These are phyloP conservation scores for Ctenoplectra terminalis DNA, from an alignment of 1,140 invertebrate species.

Conservation along the genomic window DNA sequence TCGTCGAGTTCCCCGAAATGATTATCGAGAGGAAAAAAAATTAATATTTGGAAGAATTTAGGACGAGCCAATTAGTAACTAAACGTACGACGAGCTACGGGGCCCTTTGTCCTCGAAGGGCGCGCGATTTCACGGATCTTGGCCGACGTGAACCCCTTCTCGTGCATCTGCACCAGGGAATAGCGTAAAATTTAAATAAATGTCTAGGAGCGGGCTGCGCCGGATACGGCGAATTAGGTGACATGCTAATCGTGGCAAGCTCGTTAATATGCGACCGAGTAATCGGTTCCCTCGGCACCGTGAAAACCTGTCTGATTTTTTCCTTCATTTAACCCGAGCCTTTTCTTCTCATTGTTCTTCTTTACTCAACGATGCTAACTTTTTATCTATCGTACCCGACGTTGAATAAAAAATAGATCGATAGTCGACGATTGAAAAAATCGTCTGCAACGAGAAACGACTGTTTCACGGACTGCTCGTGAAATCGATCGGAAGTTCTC, in stretches of 20 bases:
- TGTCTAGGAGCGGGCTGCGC: constrained; percentile 70
- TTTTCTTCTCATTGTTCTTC: too few relatives aligned
- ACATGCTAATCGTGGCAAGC: constrained; percentile 78
- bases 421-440: background rate
- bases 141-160: constrained; percentile 41
- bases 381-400: too few relatives aligned
- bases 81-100: constrained; percentile 5
- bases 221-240: constrained; percentile 77
- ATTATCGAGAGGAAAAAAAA: background rate
- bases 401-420: background rate
- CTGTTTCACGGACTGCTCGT: constrained; percentile 71
- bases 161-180: constrained; percentile 73
- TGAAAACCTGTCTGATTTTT: constrained; percentile 66
- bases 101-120: constrained; percentile 65
- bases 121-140: constrained; percentile 77
- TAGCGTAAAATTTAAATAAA: constrained; percentile 82
- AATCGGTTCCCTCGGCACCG: constrained; percentile 50
- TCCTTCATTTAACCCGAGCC: too few relatives aligned
- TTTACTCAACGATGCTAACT: too few relatives aligned
- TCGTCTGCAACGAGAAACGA: background rate
- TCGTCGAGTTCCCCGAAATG: background rate
- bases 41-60: background rate
- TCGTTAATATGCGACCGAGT: constrained; percentile 66
- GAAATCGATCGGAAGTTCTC: constrained; percentile 74
- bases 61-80: constrained; percentile 40